Evolutionary conservation across 2,797 vertebrate genomes (phyloP), one percentile per base, ranked within the genome.

Genomic region (Morelia viridis): DNA sequence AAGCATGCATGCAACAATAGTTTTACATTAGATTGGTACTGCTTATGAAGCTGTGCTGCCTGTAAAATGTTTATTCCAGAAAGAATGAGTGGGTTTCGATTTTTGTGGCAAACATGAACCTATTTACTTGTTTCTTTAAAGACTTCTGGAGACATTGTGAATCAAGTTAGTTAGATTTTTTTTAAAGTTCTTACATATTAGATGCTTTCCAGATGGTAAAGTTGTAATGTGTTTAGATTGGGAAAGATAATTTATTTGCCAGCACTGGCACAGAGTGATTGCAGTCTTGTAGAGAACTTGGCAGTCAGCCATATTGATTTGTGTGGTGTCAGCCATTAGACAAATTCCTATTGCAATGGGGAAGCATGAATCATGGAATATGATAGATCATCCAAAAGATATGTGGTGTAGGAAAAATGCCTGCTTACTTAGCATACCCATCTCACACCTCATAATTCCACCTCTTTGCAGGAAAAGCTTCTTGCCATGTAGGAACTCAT

Each of bases 351-450:
- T 93, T 91, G 91, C 85, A 85, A 53, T 71, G 71, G 94, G 65
- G 46, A 94, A 95, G 90, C 83, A 68, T 96, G 90, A 95, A 94
- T 96, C 92, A 89, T 92, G 50, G 4, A 88, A 94, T 92, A 95
- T 94, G 95, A 95, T 91, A 58, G 90, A 26, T 64, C 85, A 94
- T 92, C 95, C 95, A 95, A 89, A 61, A 0, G 24, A 89, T 94
- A 92, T 7, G 46, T 93, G 56, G 35, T 57, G 90, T 50, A 86
- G 80, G 93, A 90, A 89, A 28, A 87, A 88, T 0, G 0, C 89
- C 1, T 0, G 11, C 89, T 58, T 89, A 93, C 31, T 88, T 87
- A 93, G 28, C 4, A 9, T 86, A 24, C 19, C 64, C 50, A n/a
- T 13, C 86, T 90, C 26, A 3, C 89, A 57, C 76, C 90, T 92